Percentiles rank a stretch among this genome's conserved stretches.
phyloP scores from a whole-genome alignment of 2,113 vertebrate genomes.

The Tupaia tana region DNA sequence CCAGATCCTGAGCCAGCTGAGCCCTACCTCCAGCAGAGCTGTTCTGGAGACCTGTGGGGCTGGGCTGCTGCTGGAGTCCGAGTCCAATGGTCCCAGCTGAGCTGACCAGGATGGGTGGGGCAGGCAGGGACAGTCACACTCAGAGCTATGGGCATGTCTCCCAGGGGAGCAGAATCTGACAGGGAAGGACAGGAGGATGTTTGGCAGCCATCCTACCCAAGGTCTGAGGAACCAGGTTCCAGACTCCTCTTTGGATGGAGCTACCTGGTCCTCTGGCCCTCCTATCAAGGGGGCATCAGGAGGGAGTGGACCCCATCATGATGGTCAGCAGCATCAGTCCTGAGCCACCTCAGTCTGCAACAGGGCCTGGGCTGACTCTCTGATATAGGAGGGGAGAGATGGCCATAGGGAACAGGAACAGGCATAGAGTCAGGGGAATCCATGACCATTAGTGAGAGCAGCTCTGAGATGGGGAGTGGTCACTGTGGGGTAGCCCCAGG shows the following conservation, averaged over 20 bases:
- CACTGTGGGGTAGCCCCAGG: no score
- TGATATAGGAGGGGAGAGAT: no score
- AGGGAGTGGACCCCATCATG: background rate
- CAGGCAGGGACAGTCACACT: background rate
- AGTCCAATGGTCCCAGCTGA: no score
- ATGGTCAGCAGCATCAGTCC: no score
- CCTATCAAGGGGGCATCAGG: background rate
- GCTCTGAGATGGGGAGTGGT: background rate
- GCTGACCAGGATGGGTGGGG: background rate
- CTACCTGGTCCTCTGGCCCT: background rate
- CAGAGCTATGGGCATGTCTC: background rate
- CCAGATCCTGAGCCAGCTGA: background rate
- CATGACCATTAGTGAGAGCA: background rate
- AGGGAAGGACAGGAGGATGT: background rate
- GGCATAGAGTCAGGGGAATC: background rate
- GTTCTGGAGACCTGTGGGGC: background rate
- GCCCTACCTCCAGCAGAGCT: background rate
- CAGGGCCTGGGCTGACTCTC: background rate
- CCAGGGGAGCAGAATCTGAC: background rate
- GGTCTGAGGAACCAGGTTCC: background rate
- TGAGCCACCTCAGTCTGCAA: accelerated
- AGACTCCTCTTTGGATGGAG: no score
- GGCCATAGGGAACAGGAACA: background rate
- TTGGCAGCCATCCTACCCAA: background rate
- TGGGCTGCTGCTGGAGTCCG: background rate